phyloP scores from a whole-genome alignment of 2,888 invertebrate genomes.

The Cenopis cana region DNA sequence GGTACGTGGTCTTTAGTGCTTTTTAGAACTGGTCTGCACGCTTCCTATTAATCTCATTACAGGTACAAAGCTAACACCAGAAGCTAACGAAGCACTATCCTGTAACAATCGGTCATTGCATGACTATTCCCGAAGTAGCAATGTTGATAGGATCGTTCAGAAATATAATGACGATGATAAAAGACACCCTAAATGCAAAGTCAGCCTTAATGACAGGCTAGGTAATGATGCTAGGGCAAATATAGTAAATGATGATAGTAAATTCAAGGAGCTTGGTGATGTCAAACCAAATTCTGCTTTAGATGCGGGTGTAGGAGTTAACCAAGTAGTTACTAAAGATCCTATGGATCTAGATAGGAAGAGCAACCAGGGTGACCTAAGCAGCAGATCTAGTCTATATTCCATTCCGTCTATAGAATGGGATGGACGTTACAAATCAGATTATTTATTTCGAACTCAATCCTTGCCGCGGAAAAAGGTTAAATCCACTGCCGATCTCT shows the following conservation, averaged over 20 bases:
- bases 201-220: slow-evolving; percentile 61
- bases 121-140: slow-evolving; percentile 67
- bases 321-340: slow-evolving; percentile 40
- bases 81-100: slow-evolving; percentile 55
- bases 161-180: slow-evolving; percentile 56
- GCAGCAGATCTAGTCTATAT: slow-evolving; percentile 69
- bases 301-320: neutral
- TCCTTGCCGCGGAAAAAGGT: slow-evolving; percentile 63
- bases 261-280: slow-evolving; percentile 13
- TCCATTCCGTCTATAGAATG: slow-evolving; percentile 77
- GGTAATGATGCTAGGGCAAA: slow-evolving; percentile 46
- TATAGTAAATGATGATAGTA: slow-evolving; percentile 1
- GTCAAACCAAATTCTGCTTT: neutral
- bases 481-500: slow-evolving; percentile 54
- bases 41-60: slow-evolving; percentile 51
- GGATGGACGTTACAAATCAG: slow-evolving; percentile 66
- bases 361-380: slow-evolving; percentile 53
- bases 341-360: slow-evolving; percentile 50
- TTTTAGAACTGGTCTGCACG: slow-evolving; percentile 34
- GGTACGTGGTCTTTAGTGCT: neutral
- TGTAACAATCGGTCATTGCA: slow-evolving; percentile 63
- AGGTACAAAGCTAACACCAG: slow-evolving; percentile 63
- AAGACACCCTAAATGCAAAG: slow-evolving; percentile 70
- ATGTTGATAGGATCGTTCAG: slow-evolving; percentile 65
- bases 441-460: slow-evolving; percentile 60